Conservation (phyloP, 2,888 invertebrate genomes). For the Orthonychiurus folsomi region DNA sequence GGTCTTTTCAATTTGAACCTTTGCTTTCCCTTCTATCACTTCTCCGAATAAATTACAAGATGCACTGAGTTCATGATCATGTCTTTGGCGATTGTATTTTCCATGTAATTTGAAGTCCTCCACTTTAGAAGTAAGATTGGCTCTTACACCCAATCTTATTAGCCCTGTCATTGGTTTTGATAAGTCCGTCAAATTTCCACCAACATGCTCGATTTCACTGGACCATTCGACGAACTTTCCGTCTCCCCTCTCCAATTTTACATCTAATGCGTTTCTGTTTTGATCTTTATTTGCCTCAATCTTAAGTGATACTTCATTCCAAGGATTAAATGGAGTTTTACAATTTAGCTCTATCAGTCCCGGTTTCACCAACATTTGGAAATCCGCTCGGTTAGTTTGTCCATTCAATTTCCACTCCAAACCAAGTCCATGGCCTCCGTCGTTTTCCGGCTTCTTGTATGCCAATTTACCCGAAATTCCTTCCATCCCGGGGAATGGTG, state of each 20-base stretch:
- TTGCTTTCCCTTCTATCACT: conserved; percentile 6
- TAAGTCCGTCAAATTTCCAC: neutral
- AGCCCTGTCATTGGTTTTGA: neutral
- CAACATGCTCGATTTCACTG: neutral
- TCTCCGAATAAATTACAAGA: neutral
- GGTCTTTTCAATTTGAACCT: neutral
- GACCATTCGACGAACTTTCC: conserved; percentile 16
- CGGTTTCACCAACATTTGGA: conserved; percentile 16
- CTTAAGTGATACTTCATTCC: conserved; percentile 24
- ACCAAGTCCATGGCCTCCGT: conserved; percentile 13
- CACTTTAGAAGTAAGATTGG: neutral
- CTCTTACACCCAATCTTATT: neutral
- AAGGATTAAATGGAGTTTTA: conserved; percentile 34
- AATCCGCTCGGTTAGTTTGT: conserved; percentile 11
- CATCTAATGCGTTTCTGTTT: neutral
- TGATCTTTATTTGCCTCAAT: conserved; percentile 13
- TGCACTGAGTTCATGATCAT: neutral
- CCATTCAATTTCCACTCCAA: conserved; percentile 29
- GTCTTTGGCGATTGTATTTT: neutral
- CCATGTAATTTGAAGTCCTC: neutral
- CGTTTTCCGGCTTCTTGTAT: conserved; percentile 10
- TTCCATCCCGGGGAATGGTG: conserved; percentile 31
- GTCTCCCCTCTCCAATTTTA: conserved; percentile 5
- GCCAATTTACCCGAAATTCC: conserved; percentile 18
- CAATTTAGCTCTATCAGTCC: conserved; percentile 24